Base-by-base conservation (phyloP, 1,140 invertebrate species). In the Brachionus calyciflorus region DNA sequence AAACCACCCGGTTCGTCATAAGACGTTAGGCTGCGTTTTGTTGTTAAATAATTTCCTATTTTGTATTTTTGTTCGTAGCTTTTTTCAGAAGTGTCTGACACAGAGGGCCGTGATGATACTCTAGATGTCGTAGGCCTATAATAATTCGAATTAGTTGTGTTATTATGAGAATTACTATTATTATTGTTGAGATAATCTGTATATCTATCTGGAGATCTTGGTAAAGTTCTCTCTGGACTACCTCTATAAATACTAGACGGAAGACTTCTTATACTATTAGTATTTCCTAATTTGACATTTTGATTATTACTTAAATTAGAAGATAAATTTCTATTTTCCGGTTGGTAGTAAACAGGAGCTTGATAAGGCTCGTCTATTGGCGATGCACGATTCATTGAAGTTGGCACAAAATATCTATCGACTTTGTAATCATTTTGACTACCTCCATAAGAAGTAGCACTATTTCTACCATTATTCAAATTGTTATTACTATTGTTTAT, bases 81-180 rank as follows among this genome's bases (percentile, higher is more conserved):
- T 49, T 73, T 73, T 21, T 51, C 46, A 5, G 69, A 49, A 3
- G 19, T 30, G 14, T 55, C 51, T 6, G 68, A 70, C 3, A 48
- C 19, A 4, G 46, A 49, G 0, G 46, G 46, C 12, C 51, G 37
- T 3, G 46, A 51, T 24, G 69, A 73, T 21, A 49, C 51, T 30
- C 69, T 73, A 73, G 69, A 73, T 73, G 69, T 73, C 19, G 69
- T 51, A 2, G 69, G 69, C 14, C 69, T 37, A 44, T 60, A 60
- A 46, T 65, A 65, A 44, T 41, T 65, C 0, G 30, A 12, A 65
- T 65, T 65, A 24, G 26, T 65, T 2, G 3, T 55, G 24, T 55
- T 55, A 28, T 55, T 46, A n/a, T n/a, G n/a, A n/a, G n/a, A n/a
- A n/a, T n/a, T n/a, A n/a, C n/a, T n/a, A n/a, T n/a, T n/a, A n/a